Base-by-base conservation (phyloP, 2,888 invertebrate species). In the Metallyticus violacea region DNA sequence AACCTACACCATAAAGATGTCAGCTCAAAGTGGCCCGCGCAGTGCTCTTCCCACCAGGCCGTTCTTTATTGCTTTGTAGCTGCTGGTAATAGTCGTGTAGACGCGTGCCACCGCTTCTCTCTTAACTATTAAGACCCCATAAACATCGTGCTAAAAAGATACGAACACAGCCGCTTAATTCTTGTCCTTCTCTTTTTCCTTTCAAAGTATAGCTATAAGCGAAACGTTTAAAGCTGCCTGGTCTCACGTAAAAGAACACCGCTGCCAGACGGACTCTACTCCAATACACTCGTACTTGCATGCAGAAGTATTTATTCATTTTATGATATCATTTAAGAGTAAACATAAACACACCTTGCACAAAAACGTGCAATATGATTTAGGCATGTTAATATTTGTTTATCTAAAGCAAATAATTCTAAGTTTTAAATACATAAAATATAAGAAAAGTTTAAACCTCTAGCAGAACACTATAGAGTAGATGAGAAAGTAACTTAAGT, bases 1-100 rank as follows among this genome's bases (percentile, higher is more conserved):
- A 79, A 82, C 82, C 76, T 76, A 76, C 40, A 85, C 85, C 76
- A 80, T 85, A 85, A 85, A 85, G 85, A 85, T 80, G 85, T 80
- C 85, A 85, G 85, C 79, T 85, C 79, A 82, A 82, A 40, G 82
- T 82, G 82, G 40, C 15, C 40, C 40, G 40, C 40, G 40, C 40
- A 9, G 40, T 62, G 40, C 40, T 62, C 40, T 62, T 62, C 40
- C 40, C 40, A 62, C 40, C 40, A 15, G 40, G 40, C 40, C 4
- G 40, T 62, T 62, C 40, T 62, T 62, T 62, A 62, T 62, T 62
- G 40, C 40, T 62, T 62, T 62, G 40, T 62, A 62, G 40, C 40
- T 62, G 40, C 40, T 62, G 40, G 40, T 62, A 62, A 62, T 62
- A 62, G 40, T 62, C 40, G 40, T 62, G 40, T 62, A 62, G 40